Conservation (phyloP, 2,888 invertebrate genomes). For the Frankliniella fusca region DNA sequence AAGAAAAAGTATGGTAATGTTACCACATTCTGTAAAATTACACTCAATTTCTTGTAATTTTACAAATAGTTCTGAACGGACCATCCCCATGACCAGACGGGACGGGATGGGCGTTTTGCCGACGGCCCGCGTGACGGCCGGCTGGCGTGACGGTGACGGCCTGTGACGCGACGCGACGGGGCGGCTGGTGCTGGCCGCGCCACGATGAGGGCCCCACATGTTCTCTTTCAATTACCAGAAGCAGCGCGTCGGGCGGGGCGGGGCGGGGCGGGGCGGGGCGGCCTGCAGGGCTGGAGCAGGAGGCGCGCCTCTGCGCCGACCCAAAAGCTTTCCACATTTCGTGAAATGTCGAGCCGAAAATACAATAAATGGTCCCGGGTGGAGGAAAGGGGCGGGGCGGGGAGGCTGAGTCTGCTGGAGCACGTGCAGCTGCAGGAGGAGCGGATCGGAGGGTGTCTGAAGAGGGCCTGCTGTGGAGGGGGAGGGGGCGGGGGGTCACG, state of each 20-base stretch:
- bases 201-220: constrained; percentile 13
- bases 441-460: neutral
- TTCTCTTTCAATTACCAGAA: constrained; percentile 16
- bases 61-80: too few relatives aligned
- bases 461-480: neutral
- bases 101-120: too few relatives aligned
- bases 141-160: too few relatives aligned
- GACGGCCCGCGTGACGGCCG: too few relatives aligned
- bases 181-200: too few relatives aligned
- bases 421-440: constrained; percentile 1
- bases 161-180: too few relatives aligned
- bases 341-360: constrained; percentile 26
- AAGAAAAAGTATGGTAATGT: too few relatives aligned
- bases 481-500: neutral
- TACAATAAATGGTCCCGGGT: constrained; percentile 16
- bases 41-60: too few relatives aligned
- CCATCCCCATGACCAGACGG: too few relatives aligned
- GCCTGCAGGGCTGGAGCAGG: neutral
- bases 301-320: neutral
- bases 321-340: neutral
- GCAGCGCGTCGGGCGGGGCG: neutral
- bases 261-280: neutral
- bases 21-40: too few relatives aligned
- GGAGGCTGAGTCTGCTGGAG: neutral
- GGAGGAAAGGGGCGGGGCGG: neutral